Evolutionary conservation across 2,113 vertebrate species (phyloP).

Genomic region (Ageneiosus marmoratus): DNA sequence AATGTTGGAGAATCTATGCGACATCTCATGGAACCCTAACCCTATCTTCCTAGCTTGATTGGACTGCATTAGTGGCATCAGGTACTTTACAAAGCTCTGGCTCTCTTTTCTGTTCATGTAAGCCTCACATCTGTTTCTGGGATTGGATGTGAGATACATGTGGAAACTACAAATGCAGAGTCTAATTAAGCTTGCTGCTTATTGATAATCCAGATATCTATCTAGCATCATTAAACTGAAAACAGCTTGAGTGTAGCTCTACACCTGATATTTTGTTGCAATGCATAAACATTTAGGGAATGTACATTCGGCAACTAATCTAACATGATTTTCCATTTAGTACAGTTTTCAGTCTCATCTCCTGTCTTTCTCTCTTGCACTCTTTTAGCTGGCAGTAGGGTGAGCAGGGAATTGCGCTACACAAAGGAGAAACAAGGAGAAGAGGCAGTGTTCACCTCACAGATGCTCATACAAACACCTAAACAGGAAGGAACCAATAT

Average conservation of each 20-base stretch:
- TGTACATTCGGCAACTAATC: not conserved
- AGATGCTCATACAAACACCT: conserved; percentile 96
- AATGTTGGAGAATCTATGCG: conserved; percentile 1
- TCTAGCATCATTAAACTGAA: not conserved
- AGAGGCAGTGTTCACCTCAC: conserved; percentile 91
- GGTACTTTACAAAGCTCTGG: conserved; percentile 27
- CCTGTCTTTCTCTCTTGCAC: conserved; percentile 43
- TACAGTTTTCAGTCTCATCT: not conserved
- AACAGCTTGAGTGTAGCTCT: too few relatives aligned
- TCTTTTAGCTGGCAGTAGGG: conserved; percentile 86
- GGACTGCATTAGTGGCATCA: conserved; percentile 23
- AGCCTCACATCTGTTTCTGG: conserved; percentile 40
- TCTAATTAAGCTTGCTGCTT: conserved; percentile 26
- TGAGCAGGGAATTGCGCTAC: conserved; percentile 93
- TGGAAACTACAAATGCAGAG: conserved; percentile 8
- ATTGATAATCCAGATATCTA: not conserved
- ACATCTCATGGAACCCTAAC: conserved; percentile 11
- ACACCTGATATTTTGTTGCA: not conserved
- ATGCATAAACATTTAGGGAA: not conserved
- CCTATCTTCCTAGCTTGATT: conserved; percentile 29
- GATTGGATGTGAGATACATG: conserved; percentile 18
- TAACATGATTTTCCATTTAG: not conserved
- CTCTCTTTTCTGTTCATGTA: conserved; percentile 22
- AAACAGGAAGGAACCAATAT: conserved; percentile 85
- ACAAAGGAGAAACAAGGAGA: conserved; percentile 97